Evolutionary conservation across 2,797 vertebrate species (phyloP).

Genomic region (Muraenolepis orangiensis): DNA sequence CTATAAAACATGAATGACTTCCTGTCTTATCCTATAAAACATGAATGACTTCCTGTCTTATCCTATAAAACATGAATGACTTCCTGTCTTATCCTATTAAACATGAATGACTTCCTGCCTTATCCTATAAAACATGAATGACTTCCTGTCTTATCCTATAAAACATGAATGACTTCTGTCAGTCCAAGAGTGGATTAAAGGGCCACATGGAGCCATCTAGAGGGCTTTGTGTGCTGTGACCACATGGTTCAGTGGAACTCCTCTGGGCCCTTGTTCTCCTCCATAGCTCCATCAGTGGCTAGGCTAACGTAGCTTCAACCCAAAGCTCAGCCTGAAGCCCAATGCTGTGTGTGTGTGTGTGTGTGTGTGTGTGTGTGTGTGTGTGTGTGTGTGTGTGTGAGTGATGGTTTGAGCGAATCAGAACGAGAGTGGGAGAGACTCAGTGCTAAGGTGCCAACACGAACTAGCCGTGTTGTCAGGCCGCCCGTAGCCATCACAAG

Average conservation of each 20-base stretch:
- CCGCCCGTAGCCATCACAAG: slow-evolving; percentile 30
- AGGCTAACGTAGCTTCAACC: neutral
- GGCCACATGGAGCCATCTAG: neutral
- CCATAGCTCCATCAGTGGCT: neutral
- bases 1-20: no score
- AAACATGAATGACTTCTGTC: no score
- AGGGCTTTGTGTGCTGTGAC: neutral
- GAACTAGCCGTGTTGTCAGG: slow-evolving; percentile 29
- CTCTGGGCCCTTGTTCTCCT: neutral
- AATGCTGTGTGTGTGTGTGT: no score
- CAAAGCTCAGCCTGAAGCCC: neutral
- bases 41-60: no score
- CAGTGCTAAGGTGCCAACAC: slow-evolving; percentile 16
- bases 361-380: no score
- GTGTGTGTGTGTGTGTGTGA: no score
- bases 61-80: no score
- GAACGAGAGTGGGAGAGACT: slow-evolving; percentile 25
- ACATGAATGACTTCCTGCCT: no score
- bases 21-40: no score
- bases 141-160: no score
- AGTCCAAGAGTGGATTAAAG: neutral
- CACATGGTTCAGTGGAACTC: neutral
- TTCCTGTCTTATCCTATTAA: no score
- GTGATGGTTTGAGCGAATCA: slow-evolving; percentile 12
- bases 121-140: no score